Percentiles rank a stretch among this genome's conserved stretches.
Conservation (phyloP, 2,888 invertebrate species). For the Ectemnius continuus region DNA sequence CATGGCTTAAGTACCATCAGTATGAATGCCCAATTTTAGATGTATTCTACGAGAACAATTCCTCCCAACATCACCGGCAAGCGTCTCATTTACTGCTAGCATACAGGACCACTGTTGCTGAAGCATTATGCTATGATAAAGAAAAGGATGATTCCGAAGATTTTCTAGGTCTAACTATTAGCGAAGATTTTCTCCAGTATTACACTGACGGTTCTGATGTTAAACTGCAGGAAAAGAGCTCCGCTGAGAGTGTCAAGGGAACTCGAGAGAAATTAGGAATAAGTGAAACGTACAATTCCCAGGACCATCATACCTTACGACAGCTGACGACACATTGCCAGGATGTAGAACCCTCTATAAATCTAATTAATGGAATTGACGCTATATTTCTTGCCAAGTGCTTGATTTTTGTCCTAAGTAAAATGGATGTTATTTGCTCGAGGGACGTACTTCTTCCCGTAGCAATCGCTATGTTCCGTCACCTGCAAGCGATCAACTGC, state of each 20-base stretch:
- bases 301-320: conserved; percentile 73
- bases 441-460: conserved; percentile 61
- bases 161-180: conserved; percentile 17
- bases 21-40: conserved; percentile 75
- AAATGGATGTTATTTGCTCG: conserved; percentile 47
- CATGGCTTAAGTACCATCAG: conserved; percentile 73
- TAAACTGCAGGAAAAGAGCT: neutral
- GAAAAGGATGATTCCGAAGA: conserved; percentile 13
- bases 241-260: conserved; percentile 2
- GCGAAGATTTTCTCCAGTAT: conserved; percentile 51
- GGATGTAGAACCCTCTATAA: conserved; percentile 67
- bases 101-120: conserved; percentile 68
- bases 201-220: conserved; percentile 26
- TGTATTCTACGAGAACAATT: conserved; percentile 63
- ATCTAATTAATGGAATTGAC: conserved; percentile 73
- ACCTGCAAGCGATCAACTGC: conserved; percentile 78
- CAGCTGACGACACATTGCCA: conserved; percentile 74
- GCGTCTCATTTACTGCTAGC: conserved; percentile 67
- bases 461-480: conserved; percentile 73
- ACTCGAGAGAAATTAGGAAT: conserved; percentile 20
- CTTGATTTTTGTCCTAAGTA: conserved; percentile 65
- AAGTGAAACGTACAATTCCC: conserved; percentile 61
- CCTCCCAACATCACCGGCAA: conserved; percentile 37
- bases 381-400: conserved; percentile 77
- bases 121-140: conserved; percentile 44